Conservation (phyloP, 2,797 vertebrate species). For the Anguilla pacifica region DNA sequence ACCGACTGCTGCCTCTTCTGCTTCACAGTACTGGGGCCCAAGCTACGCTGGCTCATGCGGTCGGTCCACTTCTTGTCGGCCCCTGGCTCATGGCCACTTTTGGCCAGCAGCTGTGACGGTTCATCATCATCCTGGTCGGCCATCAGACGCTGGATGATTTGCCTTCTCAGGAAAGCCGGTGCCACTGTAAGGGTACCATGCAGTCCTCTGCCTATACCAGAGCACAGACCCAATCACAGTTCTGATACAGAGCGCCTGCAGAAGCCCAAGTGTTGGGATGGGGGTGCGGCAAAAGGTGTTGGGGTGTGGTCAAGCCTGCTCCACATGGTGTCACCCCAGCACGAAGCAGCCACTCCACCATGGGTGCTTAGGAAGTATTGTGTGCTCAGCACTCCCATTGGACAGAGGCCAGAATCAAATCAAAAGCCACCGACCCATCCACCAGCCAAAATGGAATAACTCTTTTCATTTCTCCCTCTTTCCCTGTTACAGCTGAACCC, state of each 20-base stretch:
- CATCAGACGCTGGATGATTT: conserved; percentile 70
- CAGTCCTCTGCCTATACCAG: conserved; percentile 69
- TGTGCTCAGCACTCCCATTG: background rate
- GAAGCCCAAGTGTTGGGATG: background rate
- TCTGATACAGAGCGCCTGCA: conserved; percentile 51
- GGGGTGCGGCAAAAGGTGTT: background rate
- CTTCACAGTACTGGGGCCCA: conserved; percentile 52
- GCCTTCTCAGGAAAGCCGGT: conserved; percentile 63
- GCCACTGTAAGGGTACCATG: conserved; percentile 58
- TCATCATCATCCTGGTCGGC: conserved; percentile 71
- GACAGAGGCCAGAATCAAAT: conserved; percentile 12
- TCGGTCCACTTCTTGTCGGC: conserved; percentile 50
- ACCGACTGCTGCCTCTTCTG: conserved; percentile 48
- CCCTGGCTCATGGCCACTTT: conserved; percentile 48
- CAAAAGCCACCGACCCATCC: conserved; percentile 1
- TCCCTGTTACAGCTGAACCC: background rate
- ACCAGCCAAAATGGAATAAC: background rate
- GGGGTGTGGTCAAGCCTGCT: conserved; percentile 28
- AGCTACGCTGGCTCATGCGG: conserved; percentile 45
- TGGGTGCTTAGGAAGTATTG: conserved; percentile 44
- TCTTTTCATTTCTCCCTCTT: background rate
- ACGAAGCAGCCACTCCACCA: conserved; percentile 49
- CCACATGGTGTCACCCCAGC: conserved; percentile 28
- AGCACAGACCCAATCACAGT: conserved; percentile 66
- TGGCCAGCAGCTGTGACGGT: conserved; percentile 66